phyloP scores from a whole-genome alignment of 2,113 vertebrate genomes.

The Pseudolaguvia tuberculata region DNA sequence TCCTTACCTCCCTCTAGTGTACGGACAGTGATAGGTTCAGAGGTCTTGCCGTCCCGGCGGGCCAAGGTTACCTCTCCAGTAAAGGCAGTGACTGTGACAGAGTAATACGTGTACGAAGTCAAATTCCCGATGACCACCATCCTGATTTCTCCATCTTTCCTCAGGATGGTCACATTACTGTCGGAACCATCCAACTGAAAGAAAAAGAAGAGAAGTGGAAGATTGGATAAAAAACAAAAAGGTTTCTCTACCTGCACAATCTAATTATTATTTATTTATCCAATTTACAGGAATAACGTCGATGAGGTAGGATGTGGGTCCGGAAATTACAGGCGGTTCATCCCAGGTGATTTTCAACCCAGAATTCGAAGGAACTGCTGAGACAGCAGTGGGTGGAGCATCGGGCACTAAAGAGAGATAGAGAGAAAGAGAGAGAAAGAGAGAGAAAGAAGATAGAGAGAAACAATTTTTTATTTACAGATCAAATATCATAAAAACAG shows the following conservation, averaged over 20 bases:
- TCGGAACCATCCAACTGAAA: slow-evolving; percentile 74
- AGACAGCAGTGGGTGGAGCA: slow-evolving; percentile 77
- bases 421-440: background rate
- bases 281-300: slow-evolving; percentile 72
- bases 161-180: slow-evolving; percentile 73
- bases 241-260: background rate
- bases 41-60: slow-evolving; percentile 73
- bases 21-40: slow-evolving; percentile 68
- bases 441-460: too few species aligned
- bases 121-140: slow-evolving; percentile 76
- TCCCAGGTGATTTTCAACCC: slow-evolving; percentile 81
- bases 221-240: too few species aligned
- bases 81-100: slow-evolving; percentile 80
- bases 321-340: slow-evolving; percentile 79
- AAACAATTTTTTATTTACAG: too few species aligned
- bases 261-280: background rate
- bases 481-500: too few species aligned
- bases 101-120: slow-evolving; percentile 84
- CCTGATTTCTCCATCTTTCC: slow-evolving; percentile 71
- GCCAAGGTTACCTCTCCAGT: slow-evolving; percentile 73
- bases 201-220: slow-evolving; percentile 30
- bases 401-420: slow-evolving; percentile 76
- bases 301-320: slow-evolving; percentile 86
- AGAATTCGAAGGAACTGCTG: slow-evolving; percentile 72
- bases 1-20: slow-evolving; percentile 83